Percentiles rank a stretch among this genome's conserved stretches.
These are phyloP conservation scores for Chloropsis cyanopogon DNA, from an alignment of 2,113 vertebrate genomes.

Conservation along the genomic window DNA sequence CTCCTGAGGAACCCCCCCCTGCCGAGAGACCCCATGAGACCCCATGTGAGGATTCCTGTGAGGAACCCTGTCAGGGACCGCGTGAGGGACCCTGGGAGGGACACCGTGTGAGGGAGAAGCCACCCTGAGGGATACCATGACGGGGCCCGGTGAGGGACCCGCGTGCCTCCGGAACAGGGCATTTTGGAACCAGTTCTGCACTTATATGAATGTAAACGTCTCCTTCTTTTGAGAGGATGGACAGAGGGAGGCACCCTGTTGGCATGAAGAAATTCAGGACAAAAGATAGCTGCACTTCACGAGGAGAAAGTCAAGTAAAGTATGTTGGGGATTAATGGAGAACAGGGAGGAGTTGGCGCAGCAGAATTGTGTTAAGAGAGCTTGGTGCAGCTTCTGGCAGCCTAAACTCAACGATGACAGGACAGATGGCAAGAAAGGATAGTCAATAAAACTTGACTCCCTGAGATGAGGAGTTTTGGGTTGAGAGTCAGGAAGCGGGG, in stretches of 20 bases:
- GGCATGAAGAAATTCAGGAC: background rate
- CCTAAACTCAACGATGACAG: rapidly evolving
- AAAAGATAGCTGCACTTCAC: background rate
- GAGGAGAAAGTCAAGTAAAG: background rate
- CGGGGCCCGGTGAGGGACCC: rapidly evolving
- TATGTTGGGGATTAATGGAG: no score
- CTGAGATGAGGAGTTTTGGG: background rate
- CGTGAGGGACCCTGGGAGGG: background rate
- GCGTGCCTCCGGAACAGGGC: background rate
- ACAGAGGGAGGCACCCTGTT: background rate
- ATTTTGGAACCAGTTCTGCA: background rate
- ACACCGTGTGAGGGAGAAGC: background rate
- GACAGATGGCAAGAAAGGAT: background rate
- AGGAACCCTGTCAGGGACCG: background rate
- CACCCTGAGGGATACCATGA: background rate
- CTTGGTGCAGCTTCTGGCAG: background rate
- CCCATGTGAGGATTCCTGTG: background rate
- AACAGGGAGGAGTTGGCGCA: rapidly evolving
- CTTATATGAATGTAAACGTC: rapidly evolving
- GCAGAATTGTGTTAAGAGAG: background rate
- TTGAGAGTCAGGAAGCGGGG: background rate
- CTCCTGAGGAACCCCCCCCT: no score
- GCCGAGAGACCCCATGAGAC: no score
- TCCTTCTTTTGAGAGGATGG: background rate
- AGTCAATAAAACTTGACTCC: background rate